Base-by-base conservation (phyloP, 1,140 invertebrate genomes). In the Drosophila pseudoobscura region DNA sequence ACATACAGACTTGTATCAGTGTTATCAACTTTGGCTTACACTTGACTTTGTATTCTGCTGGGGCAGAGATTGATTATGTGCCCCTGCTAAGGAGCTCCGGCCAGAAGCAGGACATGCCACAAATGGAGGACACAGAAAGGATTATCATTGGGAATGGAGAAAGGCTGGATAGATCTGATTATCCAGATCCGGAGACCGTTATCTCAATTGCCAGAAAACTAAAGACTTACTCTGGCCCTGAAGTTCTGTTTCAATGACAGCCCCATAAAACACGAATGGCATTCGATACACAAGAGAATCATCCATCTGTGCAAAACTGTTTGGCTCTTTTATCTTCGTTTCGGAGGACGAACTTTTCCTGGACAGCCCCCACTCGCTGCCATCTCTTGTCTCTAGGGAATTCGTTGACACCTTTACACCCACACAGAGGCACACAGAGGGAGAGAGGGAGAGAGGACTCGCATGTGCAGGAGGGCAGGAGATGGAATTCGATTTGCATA, bases 21-120 rank as follows among this genome's bases (percentile, higher is more conserved):
- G 45, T 64, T 82, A 68, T 87, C 77, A 87, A 78, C 68, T 87
- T 85, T 85, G 45, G 76, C 58, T 72, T 80, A 73, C 80, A 79
- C 58, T 80, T 76, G 71, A 75, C 65, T 61, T 74, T 74, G 56
- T 68, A 59, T 73, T 80, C 72, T 53, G 43, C 43, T 26, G 41
- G n/a, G 29, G 24, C 22, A 43, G 13, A 56, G 51, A 69, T 69
- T 50, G 66, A 49, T 69, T 50, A 43, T 57, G 41, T 31, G n/a
- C n/a, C 9, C 3, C 39, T 2, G 11, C 7, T 49, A 22, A n/a
- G 47, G 2, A 29, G 39, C 13, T 53, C 20, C 1, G 6, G 39
- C 9, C 8, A 15, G 3, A 6, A n/a, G 11, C 9, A 3, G 3
- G 5, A 4, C 1, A 39, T 4, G 35, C 1, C 35, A 11, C 3